Percentiles rank a stretch among this genome's conserved stretches.
phyloP scores from a whole-genome alignment of 2,797 vertebrate species.

The Periparus ater region DNA sequence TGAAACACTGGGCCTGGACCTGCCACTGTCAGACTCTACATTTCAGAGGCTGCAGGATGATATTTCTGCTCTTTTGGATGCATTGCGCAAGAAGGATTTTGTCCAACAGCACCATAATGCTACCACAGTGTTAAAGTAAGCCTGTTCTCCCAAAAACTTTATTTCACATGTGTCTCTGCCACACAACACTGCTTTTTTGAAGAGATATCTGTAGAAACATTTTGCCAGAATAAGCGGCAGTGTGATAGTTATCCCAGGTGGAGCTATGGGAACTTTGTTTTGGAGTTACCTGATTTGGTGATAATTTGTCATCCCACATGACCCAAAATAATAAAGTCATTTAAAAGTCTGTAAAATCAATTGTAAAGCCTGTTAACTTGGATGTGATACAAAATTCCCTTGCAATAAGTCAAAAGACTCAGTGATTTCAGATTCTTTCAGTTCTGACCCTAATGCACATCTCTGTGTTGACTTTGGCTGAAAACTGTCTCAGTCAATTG shows the following conservation, averaged over 20 bases:
- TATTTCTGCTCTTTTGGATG: slow-evolving; percentile 72
- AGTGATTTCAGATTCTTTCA: not conserved
- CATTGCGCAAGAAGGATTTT: slow-evolving; percentile 72
- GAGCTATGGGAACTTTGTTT: not conserved
- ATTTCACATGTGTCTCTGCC: not conserved
- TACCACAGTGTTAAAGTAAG: slow-evolving; percentile 79
- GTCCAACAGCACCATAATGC: slow-evolving; percentile 25
- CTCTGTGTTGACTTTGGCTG: not conserved
- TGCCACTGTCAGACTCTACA: slow-evolving; percentile 68
- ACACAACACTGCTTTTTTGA: not conserved
- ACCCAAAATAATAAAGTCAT: not conserved
- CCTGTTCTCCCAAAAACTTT: not conserved
- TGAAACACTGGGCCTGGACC: slow-evolving; percentile 68
- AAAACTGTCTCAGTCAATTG: not conserved
- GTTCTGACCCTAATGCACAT: not conserved
- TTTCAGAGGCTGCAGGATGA: slow-evolving; percentile 74
- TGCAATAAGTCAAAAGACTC: not conserved
- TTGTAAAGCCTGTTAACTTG: not conserved
- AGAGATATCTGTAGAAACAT: not conserved
- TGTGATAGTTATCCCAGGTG: not conserved
- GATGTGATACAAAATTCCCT: not conserved
- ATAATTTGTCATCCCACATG: not conserved
- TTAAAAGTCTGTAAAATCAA: not conserved
- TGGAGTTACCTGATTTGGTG: not conserved
- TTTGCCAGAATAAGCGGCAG: not conserved